These are phyloP conservation scores for Nycticorax nycticorax DNA, from an alignment of 2,113 vertebrate genomes.

Conservation along the genomic window DNA sequence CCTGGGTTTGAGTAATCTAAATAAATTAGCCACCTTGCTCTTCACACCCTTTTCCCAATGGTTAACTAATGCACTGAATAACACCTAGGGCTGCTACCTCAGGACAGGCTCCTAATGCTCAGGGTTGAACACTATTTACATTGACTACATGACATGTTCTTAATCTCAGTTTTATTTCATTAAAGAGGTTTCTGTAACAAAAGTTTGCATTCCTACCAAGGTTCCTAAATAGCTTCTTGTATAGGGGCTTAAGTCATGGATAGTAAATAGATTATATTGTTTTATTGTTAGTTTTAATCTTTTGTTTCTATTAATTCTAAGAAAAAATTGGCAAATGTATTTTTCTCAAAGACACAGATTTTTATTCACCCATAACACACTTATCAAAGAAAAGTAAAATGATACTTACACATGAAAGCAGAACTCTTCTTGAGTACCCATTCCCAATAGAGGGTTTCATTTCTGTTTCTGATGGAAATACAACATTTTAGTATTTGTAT, in stretches of 20 bases:
- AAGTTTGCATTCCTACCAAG: neutral
- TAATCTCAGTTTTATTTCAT: neutral
- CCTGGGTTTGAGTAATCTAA: neutral
- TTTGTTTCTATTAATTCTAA: neutral
- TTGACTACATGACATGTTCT: neutral
- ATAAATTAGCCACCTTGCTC: neutral
- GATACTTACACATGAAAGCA: neutral
- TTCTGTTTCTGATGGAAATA: neutral
- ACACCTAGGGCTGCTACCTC: neutral
- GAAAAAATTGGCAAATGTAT: neutral
- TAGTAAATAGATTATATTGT: neutral
- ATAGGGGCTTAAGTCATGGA: neutral
- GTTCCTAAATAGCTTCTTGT: neutral
- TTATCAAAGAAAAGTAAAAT: neutral
- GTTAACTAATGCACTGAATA: neutral
- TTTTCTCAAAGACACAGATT: neutral
- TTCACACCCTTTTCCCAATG: neutral
- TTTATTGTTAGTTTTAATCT: neutral
- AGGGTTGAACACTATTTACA: neutral
- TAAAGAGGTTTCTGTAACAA: neutral
- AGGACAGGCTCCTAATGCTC: neutral
- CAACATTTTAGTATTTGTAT: neutral
- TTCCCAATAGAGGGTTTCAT: neutral
- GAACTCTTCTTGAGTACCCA: neutral
- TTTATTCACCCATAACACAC: neutral